Conservation (phyloP, 2,797 vertebrate species). For the Rhinophrynus dorsalis region DNA sequence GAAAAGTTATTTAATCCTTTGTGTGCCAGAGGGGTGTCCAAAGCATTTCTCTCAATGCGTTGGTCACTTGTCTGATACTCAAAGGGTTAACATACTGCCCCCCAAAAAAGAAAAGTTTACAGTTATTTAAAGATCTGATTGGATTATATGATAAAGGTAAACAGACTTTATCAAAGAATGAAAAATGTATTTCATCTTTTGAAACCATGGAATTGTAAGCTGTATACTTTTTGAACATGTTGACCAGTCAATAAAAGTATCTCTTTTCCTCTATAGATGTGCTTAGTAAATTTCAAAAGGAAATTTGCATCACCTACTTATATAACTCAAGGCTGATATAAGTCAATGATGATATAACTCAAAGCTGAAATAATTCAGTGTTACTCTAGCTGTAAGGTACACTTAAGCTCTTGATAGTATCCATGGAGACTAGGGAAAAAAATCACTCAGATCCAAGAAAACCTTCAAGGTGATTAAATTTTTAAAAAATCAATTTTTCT, state of each 20-base stretch:
- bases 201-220: background rate
- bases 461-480: background rate
- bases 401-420: slow-evolving; percentile 25
- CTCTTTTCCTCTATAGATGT: background rate
- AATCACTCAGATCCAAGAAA: slow-evolving; percentile 13
- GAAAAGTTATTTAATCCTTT: too few species aligned
- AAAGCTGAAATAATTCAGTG: slow-evolving; percentile 17
- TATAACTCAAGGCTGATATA: background rate
- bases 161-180: too few species aligned
- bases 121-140: too few species aligned
- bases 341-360: background rate
- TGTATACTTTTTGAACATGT: background rate
- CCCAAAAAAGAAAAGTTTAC: too few species aligned
- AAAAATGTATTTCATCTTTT: background rate
- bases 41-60: too few species aligned
- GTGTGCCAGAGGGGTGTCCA: too few species aligned
- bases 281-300: background rate
- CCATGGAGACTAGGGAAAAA: slow-evolving; percentile 19
- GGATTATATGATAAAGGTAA: too few species aligned
- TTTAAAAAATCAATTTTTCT: slow-evolving; percentile 17
- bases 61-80: too few species aligned
- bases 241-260: background rate
- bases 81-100: too few species aligned
- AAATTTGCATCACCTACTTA: background rate
- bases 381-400: slow-evolving; percentile 2